Percentiles rank a stretch among this genome's conserved stretches.
Evolutionary conservation across 1,140 invertebrate species (phyloP).

Genomic region (Monochamus saltuarius): DNA sequence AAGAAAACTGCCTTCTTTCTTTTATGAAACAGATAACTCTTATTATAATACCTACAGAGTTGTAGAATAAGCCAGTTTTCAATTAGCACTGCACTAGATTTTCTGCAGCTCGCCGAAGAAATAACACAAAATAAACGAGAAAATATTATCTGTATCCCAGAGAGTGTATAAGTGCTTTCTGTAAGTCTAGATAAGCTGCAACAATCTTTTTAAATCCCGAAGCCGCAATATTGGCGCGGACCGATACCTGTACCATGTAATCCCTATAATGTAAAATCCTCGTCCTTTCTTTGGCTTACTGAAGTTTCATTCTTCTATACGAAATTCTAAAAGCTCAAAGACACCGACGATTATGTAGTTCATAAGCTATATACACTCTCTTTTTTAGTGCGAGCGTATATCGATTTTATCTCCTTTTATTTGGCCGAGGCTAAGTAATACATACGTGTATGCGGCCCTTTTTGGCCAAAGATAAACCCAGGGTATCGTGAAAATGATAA

Average conservation of each 20-base stretch:
- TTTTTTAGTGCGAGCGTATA: slow-evolving; percentile 28
- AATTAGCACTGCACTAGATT: no score
- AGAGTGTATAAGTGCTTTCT: slow-evolving; percentile 26
- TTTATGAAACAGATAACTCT: no score
- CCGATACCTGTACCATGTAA: slow-evolving; percentile 46
- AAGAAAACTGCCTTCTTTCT: no score
- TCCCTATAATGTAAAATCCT: slow-evolving; percentile 47
- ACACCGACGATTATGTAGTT: slow-evolving; percentile 41
- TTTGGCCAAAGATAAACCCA: slow-evolving; percentile 1
- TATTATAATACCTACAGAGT: no score
- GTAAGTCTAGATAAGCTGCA: slow-evolving; percentile 45
- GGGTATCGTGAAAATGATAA: slow-evolving; percentile 2
- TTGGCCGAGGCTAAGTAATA: no score
- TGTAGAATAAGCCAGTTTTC: no score
- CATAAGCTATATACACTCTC: slow-evolving; percentile 33
- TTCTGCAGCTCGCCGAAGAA: no score
- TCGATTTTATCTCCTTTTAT: slow-evolving; percentile 12
- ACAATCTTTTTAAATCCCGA: slow-evolving; percentile 44
- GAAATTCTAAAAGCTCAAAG: slow-evolving; percentile 39
- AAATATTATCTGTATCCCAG: no score
- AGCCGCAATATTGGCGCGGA: slow-evolving; percentile 43
- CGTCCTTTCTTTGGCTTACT: slow-evolving; percentile 42
- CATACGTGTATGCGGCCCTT: not conserved
- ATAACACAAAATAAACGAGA: no score
- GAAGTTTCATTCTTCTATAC: slow-evolving; percentile 44